phyloP scores from a whole-genome alignment of 2,113 vertebrate species.

The Calonectris borealis region DNA sequence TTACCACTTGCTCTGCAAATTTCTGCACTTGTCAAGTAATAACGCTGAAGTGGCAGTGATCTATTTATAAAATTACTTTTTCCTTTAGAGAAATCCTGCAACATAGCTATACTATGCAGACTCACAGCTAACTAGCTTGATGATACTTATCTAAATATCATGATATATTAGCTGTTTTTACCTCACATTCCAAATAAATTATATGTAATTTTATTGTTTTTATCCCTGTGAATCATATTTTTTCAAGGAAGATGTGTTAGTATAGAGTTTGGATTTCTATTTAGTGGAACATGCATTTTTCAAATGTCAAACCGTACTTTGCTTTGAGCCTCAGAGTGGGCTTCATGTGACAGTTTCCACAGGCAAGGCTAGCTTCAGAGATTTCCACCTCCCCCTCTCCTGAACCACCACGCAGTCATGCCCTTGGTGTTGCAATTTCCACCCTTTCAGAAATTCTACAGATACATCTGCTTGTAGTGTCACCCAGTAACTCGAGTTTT shows the following conservation, averaged over 20 bases:
- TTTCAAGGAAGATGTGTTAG: not conserved
- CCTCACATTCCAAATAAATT: not conserved
- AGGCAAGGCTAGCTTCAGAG: not conserved
- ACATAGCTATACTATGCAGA: not conserved
- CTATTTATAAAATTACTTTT: slow-evolving; percentile 11
- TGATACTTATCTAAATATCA: not conserved
- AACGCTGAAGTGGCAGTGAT: not conserved
- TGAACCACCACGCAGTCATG: not conserved
- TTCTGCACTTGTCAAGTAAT: not conserved
- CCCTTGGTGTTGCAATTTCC: not conserved
- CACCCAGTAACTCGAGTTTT: not conserved
- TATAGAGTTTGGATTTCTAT: not conserved
- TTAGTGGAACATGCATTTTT: not conserved
- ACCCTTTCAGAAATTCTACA: not conserved
- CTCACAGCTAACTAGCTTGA: not conserved
- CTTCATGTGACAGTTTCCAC: not conserved
- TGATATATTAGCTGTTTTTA: not conserved
- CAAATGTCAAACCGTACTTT: not conserved
- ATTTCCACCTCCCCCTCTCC: not conserved
- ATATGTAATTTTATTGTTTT: not conserved
- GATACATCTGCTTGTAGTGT: not conserved
- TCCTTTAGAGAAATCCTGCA: not conserved
- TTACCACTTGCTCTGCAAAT: not conserved
- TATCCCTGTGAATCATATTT: not conserved
- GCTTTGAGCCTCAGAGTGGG: not conserved